Base-by-base conservation (phyloP, 2,797 vertebrate species). In the Amniataba percoides region DNA sequence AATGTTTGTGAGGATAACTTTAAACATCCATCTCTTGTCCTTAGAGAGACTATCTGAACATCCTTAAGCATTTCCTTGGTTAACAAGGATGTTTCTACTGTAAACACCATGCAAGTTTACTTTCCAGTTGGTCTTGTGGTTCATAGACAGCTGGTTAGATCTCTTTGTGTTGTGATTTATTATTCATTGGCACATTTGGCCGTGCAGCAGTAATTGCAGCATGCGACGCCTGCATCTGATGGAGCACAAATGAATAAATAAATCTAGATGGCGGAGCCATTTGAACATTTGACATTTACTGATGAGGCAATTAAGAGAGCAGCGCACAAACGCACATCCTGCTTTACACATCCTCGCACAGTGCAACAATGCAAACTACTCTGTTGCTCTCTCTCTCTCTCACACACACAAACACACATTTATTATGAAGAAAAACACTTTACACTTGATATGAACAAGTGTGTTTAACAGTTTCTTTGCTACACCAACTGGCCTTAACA, bases 221-320 rank as follows among this genome's bases (percentile, higher is more conserved):
- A 70, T 86, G 86, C 71, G 80, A 80, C 4, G 86, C 74, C 78
- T 88, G 85, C 84, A 83, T 89, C 90, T 85, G 87, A 92, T 87
- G 76, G 85, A 74, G 82, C 88, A 71, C 90, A 92, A 91, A 93
- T 88, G 74, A 88, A 91, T 88, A 81, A 92, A 93, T 93, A 92
- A 92, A 93, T 92, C 74, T 84, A 68, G 81, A 85, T 74, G 73
- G 81, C 52, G 21, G 53, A 73, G 73, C 87, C 80, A 84, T 92
- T 92, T 93, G 71, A 92, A 91, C 68, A 25, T 88, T 91, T 92
- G 92, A 90, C 91, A 91, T 91, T 94, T 92, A 94, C 90, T 92
- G 92, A 94, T 92, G 92, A 92, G 88, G 89, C 90, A 93, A 92
- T 94, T 91, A 93, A 90, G 86, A 78, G 72, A 88, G 87, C 68